Evolutionary conservation across 2,797 vertebrate species (phyloP).

Genomic region (Harpagifer antarcticus): DNA sequence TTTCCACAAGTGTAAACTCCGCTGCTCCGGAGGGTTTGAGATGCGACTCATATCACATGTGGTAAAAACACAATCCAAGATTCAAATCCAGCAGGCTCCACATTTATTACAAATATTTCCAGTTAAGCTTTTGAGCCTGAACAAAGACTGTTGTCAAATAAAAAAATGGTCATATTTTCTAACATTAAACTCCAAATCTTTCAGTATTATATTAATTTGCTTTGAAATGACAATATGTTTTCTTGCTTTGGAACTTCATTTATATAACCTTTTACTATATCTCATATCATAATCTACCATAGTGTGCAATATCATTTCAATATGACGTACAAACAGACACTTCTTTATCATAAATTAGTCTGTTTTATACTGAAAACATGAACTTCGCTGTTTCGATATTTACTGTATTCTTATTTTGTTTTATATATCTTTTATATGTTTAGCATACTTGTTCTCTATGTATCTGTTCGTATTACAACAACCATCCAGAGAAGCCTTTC

Average conservation of each 20-base stretch:
- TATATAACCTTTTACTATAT: background rate
- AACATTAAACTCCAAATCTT: background rate
- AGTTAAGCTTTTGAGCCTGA: background rate
- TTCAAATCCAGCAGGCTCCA: background rate
- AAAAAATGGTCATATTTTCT: background rate
- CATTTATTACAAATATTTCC: background rate
- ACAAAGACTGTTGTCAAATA: no score
- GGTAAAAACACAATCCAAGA: background rate
- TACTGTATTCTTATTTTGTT: background rate
- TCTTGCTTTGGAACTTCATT: background rate
- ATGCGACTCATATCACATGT: background rate
- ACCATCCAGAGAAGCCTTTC: no score
- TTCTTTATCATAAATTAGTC: background rate
- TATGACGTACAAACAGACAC: background rate
- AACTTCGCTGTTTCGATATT: background rate
- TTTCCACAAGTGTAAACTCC: background rate
- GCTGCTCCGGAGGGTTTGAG: background rate
- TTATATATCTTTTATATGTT: no score
- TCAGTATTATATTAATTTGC: background rate
- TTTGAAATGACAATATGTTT: background rate
- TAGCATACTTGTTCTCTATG: background rate
- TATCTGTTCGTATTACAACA: no score
- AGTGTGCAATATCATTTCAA: background rate
- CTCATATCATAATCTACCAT: slow-evolving; percentile 4
- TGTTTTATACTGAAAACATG: background rate